These are phyloP conservation scores for Diloba caeruleocephala DNA, from an alignment of 2,888 invertebrate species.

Conservation along the genomic window DNA sequence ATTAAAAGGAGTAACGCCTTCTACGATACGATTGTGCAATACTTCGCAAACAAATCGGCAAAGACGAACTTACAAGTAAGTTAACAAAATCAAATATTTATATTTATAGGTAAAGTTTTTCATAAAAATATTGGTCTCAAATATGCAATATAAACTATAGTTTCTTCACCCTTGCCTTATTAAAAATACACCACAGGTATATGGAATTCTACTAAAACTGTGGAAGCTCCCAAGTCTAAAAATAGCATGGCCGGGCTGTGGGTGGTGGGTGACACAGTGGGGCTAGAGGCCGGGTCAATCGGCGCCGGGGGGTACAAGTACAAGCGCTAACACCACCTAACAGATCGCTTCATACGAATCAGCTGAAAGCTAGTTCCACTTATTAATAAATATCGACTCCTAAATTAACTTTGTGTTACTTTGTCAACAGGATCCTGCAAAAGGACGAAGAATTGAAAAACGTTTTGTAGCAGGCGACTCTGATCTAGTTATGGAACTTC, in stretches of 20 bases:
- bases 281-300: conserved; percentile 84
- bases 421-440: conserved; percentile 74
- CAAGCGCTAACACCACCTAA: conserved; percentile 57
- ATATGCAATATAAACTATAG: neutral
- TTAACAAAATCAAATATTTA: conserved; percentile 38
- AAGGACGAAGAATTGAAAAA: conserved; percentile 88
- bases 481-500: conserved; percentile 90
- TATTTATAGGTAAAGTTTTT: neutral
- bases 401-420: conserved; percentile 36
- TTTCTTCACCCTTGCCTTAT: conserved; percentile 13
- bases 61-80: conserved; percentile 89
- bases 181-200: conserved; percentile 27
- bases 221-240: conserved; percentile 82
- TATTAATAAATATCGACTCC: conserved; percentile 12
- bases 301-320: conserved; percentile 64
- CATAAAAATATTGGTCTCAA: conserved; percentile 1
- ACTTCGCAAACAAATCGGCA: conserved; percentile 83
- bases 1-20: conserved; percentile 75
- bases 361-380: conserved; percentile 26
- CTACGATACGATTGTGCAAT: conserved; percentile 85
- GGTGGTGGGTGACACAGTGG: conserved; percentile 82
- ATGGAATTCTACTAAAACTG: conserved; percentile 66
- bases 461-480: conserved; percentile 91
- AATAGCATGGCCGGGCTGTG: conserved; percentile 83
- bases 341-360: conserved; percentile 54